Percentiles rank a stretch among this genome's conserved stretches.
These are phyloP conservation scores for Cephus pygmeus DNA, from an alignment of 2,888 invertebrate genomes.

Conservation along the genomic window DNA sequence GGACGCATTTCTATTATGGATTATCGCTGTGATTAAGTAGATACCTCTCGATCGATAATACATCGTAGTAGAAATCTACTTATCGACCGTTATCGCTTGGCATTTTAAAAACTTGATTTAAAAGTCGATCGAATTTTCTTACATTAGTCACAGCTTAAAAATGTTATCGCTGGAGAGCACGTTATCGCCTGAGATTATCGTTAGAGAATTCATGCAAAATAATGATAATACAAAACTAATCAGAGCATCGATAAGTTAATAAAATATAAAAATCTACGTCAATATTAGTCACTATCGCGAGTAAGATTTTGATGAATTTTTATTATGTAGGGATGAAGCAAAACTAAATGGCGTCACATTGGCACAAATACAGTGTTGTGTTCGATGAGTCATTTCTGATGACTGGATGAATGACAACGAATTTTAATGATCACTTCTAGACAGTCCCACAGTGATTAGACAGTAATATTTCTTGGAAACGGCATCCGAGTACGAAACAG, in stretches of 20 bases:
- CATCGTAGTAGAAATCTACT: not conserved
- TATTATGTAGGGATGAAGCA: not conserved
- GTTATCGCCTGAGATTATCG: too few relatives aligned
- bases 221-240: not conserved
- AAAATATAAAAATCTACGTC: not conserved
- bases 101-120: not conserved
- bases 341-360: not conserved
- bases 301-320: not conserved
- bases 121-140: not conserved
- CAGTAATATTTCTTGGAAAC: not conserved
- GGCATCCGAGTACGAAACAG: not conserved
- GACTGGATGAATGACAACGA: not conserved
- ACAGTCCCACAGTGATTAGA: not conserved
- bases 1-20: not conserved
- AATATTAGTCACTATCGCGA: not conserved
- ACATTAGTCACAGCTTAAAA: not conserved
- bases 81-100: not conserved
- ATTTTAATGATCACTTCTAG: not conserved
- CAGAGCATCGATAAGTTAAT: not conserved
- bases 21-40: not conserved
- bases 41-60: too few relatives aligned
- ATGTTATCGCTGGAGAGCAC: not conserved
- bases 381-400: not conserved
- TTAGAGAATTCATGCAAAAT: not conserved
- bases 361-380: not conserved